Percentiles rank a stretch among this genome's conserved stretches.
These are phyloP conservation scores for Odocoileus virginianus DNA, from an alignment of 2,113 vertebrate genomes.

Conservation along the genomic window DNA sequence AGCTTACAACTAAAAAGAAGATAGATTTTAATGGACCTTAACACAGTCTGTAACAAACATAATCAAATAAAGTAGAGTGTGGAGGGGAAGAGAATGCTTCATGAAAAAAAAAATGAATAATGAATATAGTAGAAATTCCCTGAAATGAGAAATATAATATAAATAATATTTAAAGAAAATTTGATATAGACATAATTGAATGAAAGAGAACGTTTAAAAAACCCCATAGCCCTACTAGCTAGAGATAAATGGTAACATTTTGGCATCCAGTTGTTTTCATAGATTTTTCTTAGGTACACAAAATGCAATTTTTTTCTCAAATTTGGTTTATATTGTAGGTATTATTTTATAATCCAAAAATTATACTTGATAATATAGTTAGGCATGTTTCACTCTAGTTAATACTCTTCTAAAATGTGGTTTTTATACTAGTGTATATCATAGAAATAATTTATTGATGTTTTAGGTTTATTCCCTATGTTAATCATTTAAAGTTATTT, in stretches of 20 bases:
- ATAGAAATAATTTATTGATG: slow-evolving; percentile 20
- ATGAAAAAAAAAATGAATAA: not conserved
- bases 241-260: not conserved
- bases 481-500: not conserved
- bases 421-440: not conserved
- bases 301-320: not conserved
- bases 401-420: slow-evolving; percentile 7
- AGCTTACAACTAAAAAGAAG: not conserved
- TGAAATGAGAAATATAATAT: not conserved
- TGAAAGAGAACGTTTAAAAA: not conserved
- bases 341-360: not conserved
- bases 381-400: not conserved
- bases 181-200: not conserved
- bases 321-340: not conserved
- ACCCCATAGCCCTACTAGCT: not conserved
- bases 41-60: not conserved
- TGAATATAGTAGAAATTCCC: not conserved
- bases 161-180: not conserved
- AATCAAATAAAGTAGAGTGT: not conserved
- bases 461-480: not conserved
- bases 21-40: not conserved
- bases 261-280: not conserved
- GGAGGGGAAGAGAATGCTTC: not conserved
- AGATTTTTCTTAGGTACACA: not conserved
- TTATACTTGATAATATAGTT: not conserved